A percentile compares a stretch with the other conserved stretches of the same genome.
Evolutionary conservation across 2,888 invertebrate species (phyloP).

Genomic region (Notodonta dromedarius): DNA sequence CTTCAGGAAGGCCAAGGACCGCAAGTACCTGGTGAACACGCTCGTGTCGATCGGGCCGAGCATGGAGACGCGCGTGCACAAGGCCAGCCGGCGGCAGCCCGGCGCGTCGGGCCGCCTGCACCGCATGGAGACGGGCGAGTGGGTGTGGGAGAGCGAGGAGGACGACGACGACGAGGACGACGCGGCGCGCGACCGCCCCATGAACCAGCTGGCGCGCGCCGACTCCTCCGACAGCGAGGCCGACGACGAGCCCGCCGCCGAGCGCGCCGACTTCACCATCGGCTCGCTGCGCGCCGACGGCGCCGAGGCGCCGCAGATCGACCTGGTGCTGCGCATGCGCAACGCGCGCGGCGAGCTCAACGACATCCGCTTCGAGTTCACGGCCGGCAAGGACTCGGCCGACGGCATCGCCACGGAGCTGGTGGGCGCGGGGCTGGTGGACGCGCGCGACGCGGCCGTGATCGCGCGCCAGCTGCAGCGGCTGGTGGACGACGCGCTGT

Average conservation of each 20-base stretch:
- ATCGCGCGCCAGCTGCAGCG: conserved; percentile 97
- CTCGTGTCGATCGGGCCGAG: conserved; percentile 94
- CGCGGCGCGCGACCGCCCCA: conserved; percentile 84
- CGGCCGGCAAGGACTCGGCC: conserved; percentile 94
- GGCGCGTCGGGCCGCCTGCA: conserved; percentile 94
- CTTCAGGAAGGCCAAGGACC: conserved; percentile 99
- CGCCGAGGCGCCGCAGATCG: conserved; percentile 86
- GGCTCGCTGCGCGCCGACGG: conserved; percentile 60
- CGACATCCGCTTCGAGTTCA: conserved; percentile 99
- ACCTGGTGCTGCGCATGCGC: conserved; percentile 95
- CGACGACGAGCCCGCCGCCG: conserved; percentile 69
- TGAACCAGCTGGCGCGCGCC: conserved; percentile 85
- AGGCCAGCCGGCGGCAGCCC: conserved; percentile 92
- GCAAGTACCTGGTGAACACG: conserved; percentile 94
- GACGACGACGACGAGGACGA: conserved; percentile 87
- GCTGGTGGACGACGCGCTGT: conserved; percentile 87
- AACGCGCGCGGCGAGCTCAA: conserved; percentile 97
- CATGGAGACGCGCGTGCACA: conserved; percentile 96
- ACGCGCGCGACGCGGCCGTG: conserved; percentile 94
- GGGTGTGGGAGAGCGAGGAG: conserved; percentile 99
- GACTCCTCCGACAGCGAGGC: conserved; percentile 85
- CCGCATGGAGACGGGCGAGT: conserved; percentile 97
- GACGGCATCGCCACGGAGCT: conserved; percentile 99
- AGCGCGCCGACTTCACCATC: conserved; percentile 62
- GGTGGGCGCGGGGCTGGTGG: conserved; percentile 98